phyloP scores from a whole-genome alignment of 1,140 invertebrate genomes.

The Wasmannia auropunctata region DNA sequence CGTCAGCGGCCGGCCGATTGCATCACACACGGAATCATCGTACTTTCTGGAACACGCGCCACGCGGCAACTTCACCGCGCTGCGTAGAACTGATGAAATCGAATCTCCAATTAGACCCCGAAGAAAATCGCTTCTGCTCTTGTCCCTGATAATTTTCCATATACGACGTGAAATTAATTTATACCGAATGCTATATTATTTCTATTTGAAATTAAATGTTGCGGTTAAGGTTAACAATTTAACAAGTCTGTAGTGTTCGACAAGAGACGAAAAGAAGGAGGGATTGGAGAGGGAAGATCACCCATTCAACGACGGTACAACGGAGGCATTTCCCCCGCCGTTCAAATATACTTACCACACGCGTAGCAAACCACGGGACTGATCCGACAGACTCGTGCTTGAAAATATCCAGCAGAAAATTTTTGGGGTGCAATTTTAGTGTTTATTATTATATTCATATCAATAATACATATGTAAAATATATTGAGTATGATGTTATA shows the following conservation, averaged over 20 bases:
- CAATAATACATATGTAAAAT: too few relatives aligned
- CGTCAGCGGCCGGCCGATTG: constrained; percentile 19
- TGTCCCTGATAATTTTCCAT: background rate
- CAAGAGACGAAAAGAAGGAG: background rate
- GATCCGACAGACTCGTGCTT: background rate
- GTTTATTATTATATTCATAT: too few relatives aligned
- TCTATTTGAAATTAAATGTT: background rate
- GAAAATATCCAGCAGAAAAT: too few relatives aligned
- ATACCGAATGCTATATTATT: background rate
- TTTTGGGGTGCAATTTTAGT: too few relatives aligned
- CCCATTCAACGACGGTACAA: background rate
- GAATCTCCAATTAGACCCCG: background rate
- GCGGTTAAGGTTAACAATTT: background rate
- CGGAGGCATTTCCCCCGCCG: background rate
- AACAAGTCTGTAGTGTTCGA: too few relatives aligned
- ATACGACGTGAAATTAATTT: background rate
- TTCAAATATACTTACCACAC: background rate
- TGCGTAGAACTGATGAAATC: background rate
- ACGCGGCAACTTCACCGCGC: background rate
- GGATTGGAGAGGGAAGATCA: background rate
- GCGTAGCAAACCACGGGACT: background rate
- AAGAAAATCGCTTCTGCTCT: background rate
- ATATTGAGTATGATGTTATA: too few relatives aligned
- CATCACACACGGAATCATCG: constrained; percentile 50
- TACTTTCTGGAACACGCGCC: constrained; percentile 63